These are phyloP conservation scores for Chrysolina haemoptera DNA, from an alignment of 2,888 invertebrate species.

Conservation along the genomic window DNA sequence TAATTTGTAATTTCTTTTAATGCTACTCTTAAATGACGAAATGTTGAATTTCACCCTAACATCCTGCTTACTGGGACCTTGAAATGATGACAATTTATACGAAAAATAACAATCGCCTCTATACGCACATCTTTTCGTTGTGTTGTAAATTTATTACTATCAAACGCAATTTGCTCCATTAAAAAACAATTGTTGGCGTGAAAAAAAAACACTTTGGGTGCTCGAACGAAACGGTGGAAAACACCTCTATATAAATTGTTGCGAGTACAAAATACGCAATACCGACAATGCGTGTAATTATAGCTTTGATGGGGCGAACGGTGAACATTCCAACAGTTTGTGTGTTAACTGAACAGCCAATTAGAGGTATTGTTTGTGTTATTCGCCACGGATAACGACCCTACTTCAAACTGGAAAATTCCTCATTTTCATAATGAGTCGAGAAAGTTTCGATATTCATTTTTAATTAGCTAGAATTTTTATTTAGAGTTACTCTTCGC, in stretches of 20 bases:
- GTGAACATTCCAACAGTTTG: not conserved
- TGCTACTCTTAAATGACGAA: no score
- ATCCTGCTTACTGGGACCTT: no score
- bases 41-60: no score
- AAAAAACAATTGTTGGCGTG: no score
- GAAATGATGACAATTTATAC: no score
- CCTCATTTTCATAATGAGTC: not conserved
- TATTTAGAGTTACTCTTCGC: not conserved
- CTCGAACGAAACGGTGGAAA: not conserved
- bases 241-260: not conserved
- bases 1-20: no score
- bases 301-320: not conserved
- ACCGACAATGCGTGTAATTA: not conserved
- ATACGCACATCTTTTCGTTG: no score
- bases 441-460: slow-evolving; percentile 18
- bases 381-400: not conserved
- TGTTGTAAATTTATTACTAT: no score
- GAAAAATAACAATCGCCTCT: no score
- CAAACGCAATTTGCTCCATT: no score
- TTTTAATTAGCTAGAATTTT: slow-evolving; percentile 8
- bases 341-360: not conserved
- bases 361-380: not conserved
- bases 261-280: not conserved
- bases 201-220: no score
- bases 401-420: not conserved